Percentiles rank a stretch among this genome's conserved stretches.
Evolutionary conservation across 2,113 vertebrate genomes (phyloP).

Genomic region (Platysteira castanea): DNA sequence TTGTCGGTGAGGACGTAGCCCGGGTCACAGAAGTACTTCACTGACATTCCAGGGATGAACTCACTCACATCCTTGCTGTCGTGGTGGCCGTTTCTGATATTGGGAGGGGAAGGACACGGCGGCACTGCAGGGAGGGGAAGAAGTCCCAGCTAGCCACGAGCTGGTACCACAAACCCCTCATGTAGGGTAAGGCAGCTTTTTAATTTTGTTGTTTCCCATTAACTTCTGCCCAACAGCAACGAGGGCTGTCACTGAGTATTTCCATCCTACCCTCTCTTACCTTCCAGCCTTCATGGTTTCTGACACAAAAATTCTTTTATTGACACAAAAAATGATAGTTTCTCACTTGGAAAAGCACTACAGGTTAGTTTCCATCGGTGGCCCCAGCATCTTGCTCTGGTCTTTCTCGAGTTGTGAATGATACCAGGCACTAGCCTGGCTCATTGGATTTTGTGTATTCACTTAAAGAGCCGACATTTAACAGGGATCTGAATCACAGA

Average conservation of each 20-base stretch:
- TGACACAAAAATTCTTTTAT: too few species aligned
- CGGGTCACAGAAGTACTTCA: slow-evolving; percentile 58
- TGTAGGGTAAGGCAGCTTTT: neutral
- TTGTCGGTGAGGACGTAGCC: slow-evolving; percentile 58
- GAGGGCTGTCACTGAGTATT: neutral
- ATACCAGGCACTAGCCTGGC: neutral
- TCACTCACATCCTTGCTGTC: neutral
- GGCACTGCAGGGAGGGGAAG: neutral
- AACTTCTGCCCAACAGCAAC: neutral
- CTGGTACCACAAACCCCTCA: neutral
- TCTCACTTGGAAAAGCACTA: neutral
- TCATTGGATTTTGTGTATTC: neutral
- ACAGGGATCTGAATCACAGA: neutral
- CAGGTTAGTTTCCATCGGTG: neutral
- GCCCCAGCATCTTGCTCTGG: neutral
- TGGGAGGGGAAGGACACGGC: slow-evolving; percentile 20
- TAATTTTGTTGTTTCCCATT: neutral
- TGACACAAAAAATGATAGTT: neutral
- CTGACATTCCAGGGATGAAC: slow-evolving; percentile 42
- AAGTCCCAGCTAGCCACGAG: neutral
- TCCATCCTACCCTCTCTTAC: neutral
- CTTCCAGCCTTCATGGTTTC: neutral
- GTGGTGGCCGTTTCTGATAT: neutral
- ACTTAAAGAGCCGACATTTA: neutral
- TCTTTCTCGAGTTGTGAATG: neutral